Conservation (phyloP, 2,797 vertebrate genomes). For the Masticophis lateralis region DNA sequence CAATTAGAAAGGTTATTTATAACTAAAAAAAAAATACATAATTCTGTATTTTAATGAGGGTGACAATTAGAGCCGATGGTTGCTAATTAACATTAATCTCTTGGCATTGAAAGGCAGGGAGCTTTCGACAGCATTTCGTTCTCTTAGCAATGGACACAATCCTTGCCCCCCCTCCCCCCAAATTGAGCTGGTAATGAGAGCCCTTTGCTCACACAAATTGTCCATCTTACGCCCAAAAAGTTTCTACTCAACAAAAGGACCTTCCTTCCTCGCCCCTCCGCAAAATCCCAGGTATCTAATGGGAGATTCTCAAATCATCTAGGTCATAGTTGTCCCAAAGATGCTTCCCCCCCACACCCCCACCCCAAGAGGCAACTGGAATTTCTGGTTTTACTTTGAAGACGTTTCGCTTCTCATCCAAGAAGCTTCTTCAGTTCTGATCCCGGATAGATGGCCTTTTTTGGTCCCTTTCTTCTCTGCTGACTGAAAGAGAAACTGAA, state of each 20-base stretch:
- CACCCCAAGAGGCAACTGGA: too few relatives aligned
- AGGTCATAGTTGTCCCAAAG: too few relatives aligned
- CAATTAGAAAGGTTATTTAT: slow-evolving; percentile 79
- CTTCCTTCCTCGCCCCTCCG: neutral
- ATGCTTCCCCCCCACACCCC: too few relatives aligned
- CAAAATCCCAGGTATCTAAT: too few relatives aligned
- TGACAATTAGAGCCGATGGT: slow-evolving; percentile 73
- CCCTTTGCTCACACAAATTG: slow-evolving; percentile 26
- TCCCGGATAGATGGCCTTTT: neutral
- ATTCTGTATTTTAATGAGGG: slow-evolving; percentile 74
- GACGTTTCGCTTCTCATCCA: too few relatives aligned
- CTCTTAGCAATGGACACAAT: slow-evolving; percentile 58
- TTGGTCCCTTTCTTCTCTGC: too few relatives aligned
- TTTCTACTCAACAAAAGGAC: neutral
- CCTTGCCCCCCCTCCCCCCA: slow-evolving; percentile 22
- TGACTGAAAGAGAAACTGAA: slow-evolving; percentile 34
- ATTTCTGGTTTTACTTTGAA: too few relatives aligned
- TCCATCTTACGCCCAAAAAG: neutral
- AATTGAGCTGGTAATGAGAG: slow-evolving; percentile 18
- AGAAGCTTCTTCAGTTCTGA: too few relatives aligned
- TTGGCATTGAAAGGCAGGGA: slow-evolving; percentile 60
- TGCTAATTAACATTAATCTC: slow-evolving; percentile 73
- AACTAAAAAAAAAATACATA: slow-evolving; percentile 78
- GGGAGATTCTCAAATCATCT: neutral
- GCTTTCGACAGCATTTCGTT: slow-evolving; percentile 56